Percentiles rank a stretch among this genome's conserved stretches.
Evolutionary conservation across 2,888 invertebrate genomes (phyloP).

Genomic region (Ommatoiulus sabulosus): DNA sequence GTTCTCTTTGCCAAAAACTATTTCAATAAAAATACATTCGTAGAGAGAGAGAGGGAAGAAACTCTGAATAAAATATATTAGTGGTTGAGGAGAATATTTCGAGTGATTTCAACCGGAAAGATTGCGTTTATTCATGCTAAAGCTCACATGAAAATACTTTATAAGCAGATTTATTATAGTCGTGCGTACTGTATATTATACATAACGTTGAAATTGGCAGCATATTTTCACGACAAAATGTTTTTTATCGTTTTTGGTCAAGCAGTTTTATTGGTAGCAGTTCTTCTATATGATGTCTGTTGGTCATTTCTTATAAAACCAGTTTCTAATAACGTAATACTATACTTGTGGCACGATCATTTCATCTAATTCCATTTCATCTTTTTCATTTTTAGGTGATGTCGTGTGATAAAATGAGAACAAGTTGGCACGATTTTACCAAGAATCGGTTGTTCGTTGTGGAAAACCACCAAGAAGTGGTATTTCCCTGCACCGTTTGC

Average conservation of each 20-base stretch:
- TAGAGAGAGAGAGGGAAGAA: background rate
- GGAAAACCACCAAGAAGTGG: constrained; percentile 39
- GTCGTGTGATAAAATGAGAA: constrained; percentile 36
- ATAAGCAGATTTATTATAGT: background rate
- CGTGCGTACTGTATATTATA: background rate
- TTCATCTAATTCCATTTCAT: background rate
- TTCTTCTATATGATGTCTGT: no score
- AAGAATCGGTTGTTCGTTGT: constrained; percentile 22
- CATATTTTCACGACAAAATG: background rate
- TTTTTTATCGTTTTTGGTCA: no score
- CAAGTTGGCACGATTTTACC: constrained; percentile 27
- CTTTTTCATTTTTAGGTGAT: background rate
- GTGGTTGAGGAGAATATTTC: background rate
- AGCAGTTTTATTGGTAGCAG: no score
- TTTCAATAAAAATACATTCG: background rate
- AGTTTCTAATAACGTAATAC: background rate
- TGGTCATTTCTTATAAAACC: no score
- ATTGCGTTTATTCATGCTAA: background rate
- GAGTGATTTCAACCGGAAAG: background rate
- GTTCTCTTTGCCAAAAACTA: background rate
- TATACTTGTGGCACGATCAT: background rate
- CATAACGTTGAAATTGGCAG: background rate
- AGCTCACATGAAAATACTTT: background rate
- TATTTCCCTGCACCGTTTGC: background rate
- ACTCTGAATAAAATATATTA: background rate